Percentiles rank a stretch among this genome's conserved stretches.
These are phyloP conservation scores for Toxotes jaculatrix DNA, from an alignment of 2,113 vertebrate genomes.

Conservation along the genomic window DNA sequence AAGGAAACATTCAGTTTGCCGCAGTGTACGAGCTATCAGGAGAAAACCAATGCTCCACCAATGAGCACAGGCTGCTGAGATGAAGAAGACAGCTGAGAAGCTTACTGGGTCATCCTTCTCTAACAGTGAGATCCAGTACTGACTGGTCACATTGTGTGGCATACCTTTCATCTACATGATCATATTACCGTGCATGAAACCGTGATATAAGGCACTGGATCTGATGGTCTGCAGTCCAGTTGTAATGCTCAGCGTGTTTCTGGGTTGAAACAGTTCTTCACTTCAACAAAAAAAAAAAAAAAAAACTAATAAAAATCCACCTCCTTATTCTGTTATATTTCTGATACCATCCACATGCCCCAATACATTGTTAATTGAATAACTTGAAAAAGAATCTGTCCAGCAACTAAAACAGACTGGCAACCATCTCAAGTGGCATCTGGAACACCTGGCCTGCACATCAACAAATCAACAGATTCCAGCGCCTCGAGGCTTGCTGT, in stretches of 20 bases:
- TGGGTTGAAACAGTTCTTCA: too few relatives aligned
- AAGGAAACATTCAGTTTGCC: slow-evolving; percentile 22
- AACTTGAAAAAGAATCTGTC: slow-evolving; percentile 20
- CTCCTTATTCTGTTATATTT: neutral
- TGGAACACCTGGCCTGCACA: slow-evolving; percentile 52
- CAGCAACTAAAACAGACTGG: slow-evolving; percentile 34
- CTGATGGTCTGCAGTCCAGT: too few relatives aligned
- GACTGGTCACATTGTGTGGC: slow-evolving; percentile 5
- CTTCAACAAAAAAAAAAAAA: neutral
- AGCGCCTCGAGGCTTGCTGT: slow-evolving; percentile 33
- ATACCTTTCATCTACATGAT: slow-evolving; percentile 21
- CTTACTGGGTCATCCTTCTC: slow-evolving; percentile 24
- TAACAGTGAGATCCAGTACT: neutral
- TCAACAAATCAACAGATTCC: slow-evolving; percentile 51
- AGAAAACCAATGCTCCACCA: neutral
- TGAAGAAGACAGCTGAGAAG: neutral
- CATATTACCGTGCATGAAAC: too few relatives aligned
- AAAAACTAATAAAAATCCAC: neutral
- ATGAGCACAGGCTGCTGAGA: neutral
- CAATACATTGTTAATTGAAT: slow-evolving; percentile 26
- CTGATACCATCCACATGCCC: neutral
- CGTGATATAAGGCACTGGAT: too few relatives aligned
- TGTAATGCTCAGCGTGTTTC: neutral
- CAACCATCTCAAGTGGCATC: slow-evolving; percentile 34
- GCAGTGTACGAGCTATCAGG: neutral